Base-by-base conservation (phyloP, 2,888 invertebrate genomes). In the Volucella inflata region DNA sequence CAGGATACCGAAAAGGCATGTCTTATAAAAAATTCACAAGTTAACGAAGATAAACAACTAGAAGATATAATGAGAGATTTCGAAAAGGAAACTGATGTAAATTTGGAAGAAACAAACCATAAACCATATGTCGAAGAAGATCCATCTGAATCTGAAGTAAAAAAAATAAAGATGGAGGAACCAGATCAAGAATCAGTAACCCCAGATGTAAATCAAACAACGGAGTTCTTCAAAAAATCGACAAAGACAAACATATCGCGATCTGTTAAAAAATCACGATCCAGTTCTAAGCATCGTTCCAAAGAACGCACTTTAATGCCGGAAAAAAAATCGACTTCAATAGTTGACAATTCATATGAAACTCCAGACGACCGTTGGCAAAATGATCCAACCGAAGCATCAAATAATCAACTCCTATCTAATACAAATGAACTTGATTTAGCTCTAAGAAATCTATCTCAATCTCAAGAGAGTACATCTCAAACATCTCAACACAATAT, bases 121-220 rank as follows among this genome's bases (percentile, higher is more conserved):
- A 77, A 77, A n/a, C 51, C 76, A 44, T 68, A 68, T 21, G 42
- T 53, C 9, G 67, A 76, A 17, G 2, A 46, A 14, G 62, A 62
- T 36, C 51, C 67, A 42, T 53, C 42, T 12, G 42, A 74, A 21
- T 14, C 65, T 10, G 78, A 74, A 14, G 12, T 79, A 0, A 79
- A 68, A 42, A 55, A 16, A 36, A 84, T 84, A 4, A 80, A 75
- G 16, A 57, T 36, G 2, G 79, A 84, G 46, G 70, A 68, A 16
- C 17, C 40, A 21, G 79, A 79, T 10, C 3, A 42, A 0, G 71
- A 82, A 38, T 11, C 44, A 10, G 17, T 53, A 44, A 38, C 53
- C 0, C 14, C 64, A 3, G 74, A 74, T 21, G n/a, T 40, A 11
- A 38, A 8, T 30, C 9, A 38, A 38, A 11, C 42, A 14, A 48